A percentile compares a stretch with the other conserved stretches of the same genome.
phyloP scores from a whole-genome alignment of 2,797 vertebrate species.

The Gymnopithys bicolor region DNA sequence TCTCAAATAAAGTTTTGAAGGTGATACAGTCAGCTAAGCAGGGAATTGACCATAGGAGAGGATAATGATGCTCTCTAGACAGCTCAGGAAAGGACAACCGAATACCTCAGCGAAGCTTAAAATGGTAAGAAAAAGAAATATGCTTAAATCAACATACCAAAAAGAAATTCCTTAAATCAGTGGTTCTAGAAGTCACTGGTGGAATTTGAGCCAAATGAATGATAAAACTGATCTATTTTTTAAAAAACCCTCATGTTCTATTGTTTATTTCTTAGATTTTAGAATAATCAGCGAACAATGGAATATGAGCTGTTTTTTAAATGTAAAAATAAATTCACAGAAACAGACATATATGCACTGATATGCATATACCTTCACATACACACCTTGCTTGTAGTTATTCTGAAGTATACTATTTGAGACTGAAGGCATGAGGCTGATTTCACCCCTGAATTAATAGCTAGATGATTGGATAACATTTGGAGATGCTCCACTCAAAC shows the following conservation, averaged over 20 bases:
- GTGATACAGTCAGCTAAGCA: conserved; percentile 55
- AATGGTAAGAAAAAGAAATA: conserved; percentile 1
- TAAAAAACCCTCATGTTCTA: background rate
- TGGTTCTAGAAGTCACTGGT: background rate
- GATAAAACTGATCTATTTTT: background rate
- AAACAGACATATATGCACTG: background rate
- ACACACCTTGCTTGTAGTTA: background rate
- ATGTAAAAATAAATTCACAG: background rate
- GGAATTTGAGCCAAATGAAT: background rate
- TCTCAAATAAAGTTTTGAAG: conserved; percentile 74
- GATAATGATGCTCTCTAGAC: conserved; percentile 10
- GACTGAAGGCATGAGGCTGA: background rate
- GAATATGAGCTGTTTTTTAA: background rate
- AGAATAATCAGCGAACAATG: background rate
- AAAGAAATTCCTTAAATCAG: background rate
- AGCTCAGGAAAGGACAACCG: conserved; percentile 4
- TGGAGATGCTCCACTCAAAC: background rate
- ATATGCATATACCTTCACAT: fast-evolving
- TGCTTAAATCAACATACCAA: background rate
- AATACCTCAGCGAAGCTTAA: background rate
- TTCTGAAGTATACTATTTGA: background rate
- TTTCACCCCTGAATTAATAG: background rate
- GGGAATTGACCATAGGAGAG: conserved; percentile 34
- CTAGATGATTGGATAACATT: background rate
- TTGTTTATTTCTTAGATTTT: background rate